These are phyloP conservation scores for Leptodirus hochenwartii DNA, from an alignment of 2,888 invertebrate species.

Conservation along the genomic window DNA sequence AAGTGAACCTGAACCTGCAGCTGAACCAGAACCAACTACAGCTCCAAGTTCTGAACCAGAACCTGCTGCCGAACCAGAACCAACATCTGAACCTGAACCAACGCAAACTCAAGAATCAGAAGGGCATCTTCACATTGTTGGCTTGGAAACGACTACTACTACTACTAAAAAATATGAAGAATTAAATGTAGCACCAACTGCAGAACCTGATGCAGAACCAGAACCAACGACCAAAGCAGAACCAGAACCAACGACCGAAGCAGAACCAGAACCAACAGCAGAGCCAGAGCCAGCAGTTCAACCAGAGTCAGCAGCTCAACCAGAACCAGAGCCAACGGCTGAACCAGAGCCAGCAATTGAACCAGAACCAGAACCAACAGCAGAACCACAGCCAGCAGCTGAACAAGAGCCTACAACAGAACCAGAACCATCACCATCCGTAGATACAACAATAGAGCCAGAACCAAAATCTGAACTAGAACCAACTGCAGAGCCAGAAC, in stretches of 20 bases:
- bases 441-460: slow-evolving; percentile 14
- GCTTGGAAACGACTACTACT: too few species aligned
- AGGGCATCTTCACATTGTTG: slow-evolving; percentile 13
- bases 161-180: too few species aligned
- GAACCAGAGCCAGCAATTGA: slow-evolving; percentile 15
- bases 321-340: slow-evolving; percentile 13
- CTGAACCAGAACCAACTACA: slow-evolving; percentile 10
- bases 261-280: slow-evolving; percentile 11
- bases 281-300: slow-evolving; percentile 12
- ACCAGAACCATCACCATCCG: slow-evolving; percentile 10
- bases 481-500: slow-evolving; percentile 14
- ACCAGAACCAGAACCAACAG: slow-evolving; percentile 15
- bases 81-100: slow-evolving; percentile 21
- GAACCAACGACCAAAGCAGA: slow-evolving; percentile 14
- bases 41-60: slow-evolving; percentile 17
- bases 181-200: slow-evolving; percentile 7
- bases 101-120: slow-evolving; percentile 14
- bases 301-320: too few species aligned
- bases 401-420: slow-evolving; percentile 10
- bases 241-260: slow-evolving; percentile 8
- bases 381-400: slow-evolving; percentile 12
- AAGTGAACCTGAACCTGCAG: slow-evolving; percentile 15
- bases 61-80: slow-evolving; percentile 17
- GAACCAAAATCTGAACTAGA: slow-evolving; percentile 21
- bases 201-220: slow-evolving; percentile 15